Percentiles rank a stretch among this genome's conserved stretches.
phyloP scores from a whole-genome alignment of 2,797 vertebrate species.

The Anabas testudineus region DNA sequence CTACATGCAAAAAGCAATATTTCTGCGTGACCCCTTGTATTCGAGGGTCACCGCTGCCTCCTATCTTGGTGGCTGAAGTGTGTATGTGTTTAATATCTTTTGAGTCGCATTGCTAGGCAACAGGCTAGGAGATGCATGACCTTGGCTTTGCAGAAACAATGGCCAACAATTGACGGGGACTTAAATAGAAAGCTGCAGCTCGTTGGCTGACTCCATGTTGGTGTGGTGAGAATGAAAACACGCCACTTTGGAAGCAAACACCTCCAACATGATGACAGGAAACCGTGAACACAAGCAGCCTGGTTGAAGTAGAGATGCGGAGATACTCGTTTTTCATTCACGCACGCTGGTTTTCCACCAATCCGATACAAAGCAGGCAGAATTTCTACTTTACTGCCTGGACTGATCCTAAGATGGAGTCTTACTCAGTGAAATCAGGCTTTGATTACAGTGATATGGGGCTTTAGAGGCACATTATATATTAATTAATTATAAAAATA shows the following conservation, averaged over 20 bases:
- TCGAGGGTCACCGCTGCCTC: slow-evolving; percentile 76
- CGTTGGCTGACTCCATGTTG: slow-evolving; percentile 36
- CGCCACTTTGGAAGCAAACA: slow-evolving; percentile 35
- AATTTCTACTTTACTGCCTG: slow-evolving; percentile 21
- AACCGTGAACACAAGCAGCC: slow-evolving; percentile 24
- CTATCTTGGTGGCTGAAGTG: slow-evolving; percentile 77
- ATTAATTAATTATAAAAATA: too few relatives aligned
- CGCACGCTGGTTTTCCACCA: slow-evolving; percentile 12
- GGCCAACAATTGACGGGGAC: slow-evolving; percentile 72
- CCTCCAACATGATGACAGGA: slow-evolving; percentile 44
- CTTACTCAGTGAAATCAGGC: neutral
- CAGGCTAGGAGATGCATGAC: slow-evolving; percentile 80
- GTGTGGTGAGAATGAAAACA: slow-evolving; percentile 49
- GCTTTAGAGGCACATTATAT: neutral
- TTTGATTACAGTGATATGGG: neutral
- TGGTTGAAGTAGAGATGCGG: slow-evolving; percentile 1
- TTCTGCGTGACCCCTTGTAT: slow-evolving; percentile 77
- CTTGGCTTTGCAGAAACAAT: slow-evolving; percentile 86
- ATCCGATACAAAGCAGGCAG: slow-evolving; percentile 27
- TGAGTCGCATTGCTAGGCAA: slow-evolving; percentile 87
- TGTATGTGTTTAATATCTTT: slow-evolving; percentile 83
- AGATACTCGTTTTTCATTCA: slow-evolving; percentile 1
- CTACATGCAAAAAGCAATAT: slow-evolving; percentile 87
- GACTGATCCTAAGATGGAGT: slow-evolving; percentile 7
- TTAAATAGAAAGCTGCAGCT: slow-evolving; percentile 75